phyloP scores from a whole-genome alignment of 2,797 vertebrate genomes.

The Pangasius macronema region DNA sequence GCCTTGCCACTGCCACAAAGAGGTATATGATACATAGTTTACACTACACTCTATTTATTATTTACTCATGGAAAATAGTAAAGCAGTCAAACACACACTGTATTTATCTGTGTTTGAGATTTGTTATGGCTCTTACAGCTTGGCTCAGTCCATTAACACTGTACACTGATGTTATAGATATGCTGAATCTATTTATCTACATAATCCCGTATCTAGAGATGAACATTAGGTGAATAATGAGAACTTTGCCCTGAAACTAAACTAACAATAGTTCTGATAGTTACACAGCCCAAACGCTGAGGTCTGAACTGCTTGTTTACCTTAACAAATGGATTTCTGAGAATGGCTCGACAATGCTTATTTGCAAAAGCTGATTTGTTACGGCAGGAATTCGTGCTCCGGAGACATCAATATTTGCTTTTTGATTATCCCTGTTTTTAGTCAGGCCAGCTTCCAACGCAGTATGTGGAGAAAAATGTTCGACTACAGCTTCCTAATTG shows the following conservation, averaged over 20 bases:
- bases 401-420: constrained; percentile 58
- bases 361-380: constrained; percentile 51
- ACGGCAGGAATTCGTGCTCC: constrained; percentile 48
- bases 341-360: constrained; percentile 45
- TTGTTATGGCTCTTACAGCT: background rate
- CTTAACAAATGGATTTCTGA: constrained; percentile 27
- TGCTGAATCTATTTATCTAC: background rate
- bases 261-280: constrained; percentile 33
- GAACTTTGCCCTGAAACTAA: constrained; percentile 16
- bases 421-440: constrained; percentile 50
- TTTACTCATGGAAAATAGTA: background rate
- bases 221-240: background rate
- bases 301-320: constrained; percentile 47
- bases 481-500: background rate
- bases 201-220: background rate
- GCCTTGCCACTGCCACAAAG: background rate
- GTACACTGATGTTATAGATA: background rate
- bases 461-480: background rate
- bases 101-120: background rate
- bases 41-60: background rate
- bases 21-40: background rate
- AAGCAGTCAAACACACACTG: background rate
- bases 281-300: constrained; percentile 24
- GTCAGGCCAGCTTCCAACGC: constrained; percentile 19
- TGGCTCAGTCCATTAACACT: background rate